Evolutionary conservation across 2,113 vertebrate genomes (phyloP).

Genomic region (Geococcyx californianus): DNA sequence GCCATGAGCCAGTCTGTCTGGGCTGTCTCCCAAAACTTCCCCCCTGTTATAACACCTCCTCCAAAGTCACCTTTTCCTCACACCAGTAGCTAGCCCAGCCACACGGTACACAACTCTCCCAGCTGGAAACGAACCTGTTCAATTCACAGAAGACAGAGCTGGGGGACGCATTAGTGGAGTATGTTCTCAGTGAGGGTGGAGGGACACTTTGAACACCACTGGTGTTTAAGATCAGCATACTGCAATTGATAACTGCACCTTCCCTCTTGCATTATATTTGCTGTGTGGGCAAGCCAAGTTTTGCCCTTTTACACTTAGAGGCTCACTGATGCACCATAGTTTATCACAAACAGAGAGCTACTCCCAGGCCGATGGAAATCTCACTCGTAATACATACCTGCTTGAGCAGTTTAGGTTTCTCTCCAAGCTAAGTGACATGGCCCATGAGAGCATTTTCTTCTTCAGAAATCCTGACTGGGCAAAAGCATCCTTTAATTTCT

Average conservation of each 20-base stretch:
- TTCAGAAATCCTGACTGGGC: conserved; percentile 83
- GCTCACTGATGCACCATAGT: neutral
- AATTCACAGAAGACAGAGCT: neutral
- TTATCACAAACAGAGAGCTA: neutral
- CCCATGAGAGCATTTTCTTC: conserved; percentile 86
- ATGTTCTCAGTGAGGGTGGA: neutral
- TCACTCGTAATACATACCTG: conserved; percentile 65
- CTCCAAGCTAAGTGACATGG: conserved; percentile 84
- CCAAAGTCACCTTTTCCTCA: neutral
- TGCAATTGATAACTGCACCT: neutral
- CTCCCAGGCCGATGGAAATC: neutral
- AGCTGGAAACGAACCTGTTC: neutral
- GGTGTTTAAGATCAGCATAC: neutral
- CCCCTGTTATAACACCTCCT: neutral
- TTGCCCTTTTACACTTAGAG: neutral
- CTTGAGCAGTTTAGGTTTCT: conserved; percentile 74
- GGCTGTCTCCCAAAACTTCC: neutral
- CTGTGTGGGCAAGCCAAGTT: neutral
- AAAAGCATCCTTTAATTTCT: conserved; percentile 81
- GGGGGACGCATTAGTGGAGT: rapidly evolving
- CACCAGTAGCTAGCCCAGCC: neutral
- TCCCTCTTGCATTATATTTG: neutral
- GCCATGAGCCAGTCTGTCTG: neutral
- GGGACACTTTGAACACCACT: neutral
- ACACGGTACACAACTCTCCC: neutral